Evolutionary conservation across 2,888 invertebrate genomes (phyloP).

Genomic region (Drosophila sordidula): DNA sequence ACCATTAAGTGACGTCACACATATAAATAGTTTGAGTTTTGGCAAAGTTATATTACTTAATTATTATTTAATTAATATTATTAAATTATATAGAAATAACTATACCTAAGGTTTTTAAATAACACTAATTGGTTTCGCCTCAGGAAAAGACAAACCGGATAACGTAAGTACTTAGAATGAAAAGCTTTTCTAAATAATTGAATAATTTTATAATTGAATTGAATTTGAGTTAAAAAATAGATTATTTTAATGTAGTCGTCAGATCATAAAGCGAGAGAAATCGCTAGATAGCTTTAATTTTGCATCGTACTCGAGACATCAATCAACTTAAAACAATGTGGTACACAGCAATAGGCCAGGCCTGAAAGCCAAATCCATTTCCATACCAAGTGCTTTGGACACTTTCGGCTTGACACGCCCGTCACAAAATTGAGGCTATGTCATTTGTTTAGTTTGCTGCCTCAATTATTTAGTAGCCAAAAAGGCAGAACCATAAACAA

Average conservation of each 20-base stretch:
- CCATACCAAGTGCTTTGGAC: slow-evolving; percentile 26
- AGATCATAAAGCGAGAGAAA: background rate
- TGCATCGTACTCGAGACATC: slow-evolving; percentile 3
- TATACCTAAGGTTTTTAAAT: no score
- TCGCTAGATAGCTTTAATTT: slow-evolving; percentile 5
- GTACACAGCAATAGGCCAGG: slow-evolving; percentile 1
- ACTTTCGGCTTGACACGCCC: slow-evolving; percentile 43
- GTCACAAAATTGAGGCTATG: slow-evolving; percentile 75
- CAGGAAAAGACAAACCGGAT: no score
- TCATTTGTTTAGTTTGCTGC: slow-evolving; percentile 75
- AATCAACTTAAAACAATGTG: slow-evolving; percentile 19
- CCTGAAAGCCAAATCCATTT: slow-evolving; percentile 26
- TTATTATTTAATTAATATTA: no score
- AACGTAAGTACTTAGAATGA: no score
- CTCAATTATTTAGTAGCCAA: slow-evolving; percentile 70
- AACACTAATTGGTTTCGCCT: no score
- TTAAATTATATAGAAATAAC: no score
- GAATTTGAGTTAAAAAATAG: background rate
- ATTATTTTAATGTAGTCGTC: background rate
- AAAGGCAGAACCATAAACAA: slow-evolving; percentile 46
- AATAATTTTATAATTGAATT: background rate
- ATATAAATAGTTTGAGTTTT: no score
- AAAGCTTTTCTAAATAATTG: no score
- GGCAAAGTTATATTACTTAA: no score
- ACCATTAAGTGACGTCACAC: no score